A percentile compares a stretch with the other conserved stretches of the same genome.
These are phyloP conservation scores for Protomyctophum bolini DNA, from an alignment of 2,113 vertebrate genomes.

Conservation along the genomic window DNA sequence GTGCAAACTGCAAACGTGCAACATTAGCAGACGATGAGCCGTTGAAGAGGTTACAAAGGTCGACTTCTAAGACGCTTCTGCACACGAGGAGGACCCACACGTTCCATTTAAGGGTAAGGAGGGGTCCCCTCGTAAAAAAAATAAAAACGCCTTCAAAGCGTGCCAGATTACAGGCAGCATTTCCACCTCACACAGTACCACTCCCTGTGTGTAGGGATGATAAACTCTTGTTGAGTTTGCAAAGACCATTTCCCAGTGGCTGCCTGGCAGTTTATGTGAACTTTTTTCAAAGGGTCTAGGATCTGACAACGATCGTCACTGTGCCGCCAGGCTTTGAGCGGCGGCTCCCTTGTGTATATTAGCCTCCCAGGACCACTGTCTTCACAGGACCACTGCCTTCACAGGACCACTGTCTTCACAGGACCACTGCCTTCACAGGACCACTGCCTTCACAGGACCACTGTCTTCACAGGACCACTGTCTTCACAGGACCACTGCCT, in stretches of 20 bases:
- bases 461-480: constrained; percentile 55
- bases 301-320: constrained; percentile 70
- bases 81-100: constrained; percentile 42
- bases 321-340: constrained; percentile 69
- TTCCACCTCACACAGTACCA: constrained; percentile 58
- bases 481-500: constrained; percentile 40
- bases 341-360: constrained; percentile 62
- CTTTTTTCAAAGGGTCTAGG: constrained; percentile 75
- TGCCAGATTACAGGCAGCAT: constrained; percentile 56
- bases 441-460: constrained; percentile 70
- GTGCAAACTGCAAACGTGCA: neutral
- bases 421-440: constrained; percentile 74
- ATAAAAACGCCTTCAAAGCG: constrained; percentile 27
- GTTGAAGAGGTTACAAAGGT: constrained; percentile 3
- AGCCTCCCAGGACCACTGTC: constrained; percentile 12
- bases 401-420: constrained; percentile 73
- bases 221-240: constrained; percentile 75
- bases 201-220: constrained; percentile 56
- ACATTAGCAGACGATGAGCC: too few species aligned
- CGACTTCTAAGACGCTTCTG: constrained; percentile 34
- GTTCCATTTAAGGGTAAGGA: constrained; percentile 28
- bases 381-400: constrained; percentile 62
- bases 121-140: constrained; percentile 45
- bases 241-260: constrained; percentile 72
- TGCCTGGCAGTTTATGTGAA: constrained; percentile 73